Base-by-base conservation (phyloP, 1,140 invertebrate genomes). In the Stegodyphus mimosarum region DNA sequence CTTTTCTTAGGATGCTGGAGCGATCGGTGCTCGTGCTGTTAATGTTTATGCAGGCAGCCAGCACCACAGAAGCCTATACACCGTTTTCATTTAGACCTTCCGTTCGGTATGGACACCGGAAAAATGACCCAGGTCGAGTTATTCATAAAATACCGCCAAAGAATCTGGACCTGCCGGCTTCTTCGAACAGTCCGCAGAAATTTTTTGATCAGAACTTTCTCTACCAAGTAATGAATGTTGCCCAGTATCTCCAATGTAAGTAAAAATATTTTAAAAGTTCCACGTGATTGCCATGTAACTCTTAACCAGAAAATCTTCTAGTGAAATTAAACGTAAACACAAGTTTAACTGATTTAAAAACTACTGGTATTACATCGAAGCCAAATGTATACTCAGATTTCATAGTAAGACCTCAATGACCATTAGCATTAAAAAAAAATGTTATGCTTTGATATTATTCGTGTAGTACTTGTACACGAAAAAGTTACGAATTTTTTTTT, bases 181-280 rank as follows among this genome's bases (percentile, higher is more conserved):
- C 72, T 4, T 13, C 67, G 10, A 76, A 69, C 13, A 70, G 50
- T 71, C 83, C 83, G 11, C 83, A 75, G 48, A 84, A 84, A 51
- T 84, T 84, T 60, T 51, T 84, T 7, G 83, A 84, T 13, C 72
- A 75, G 49, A 67, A 77, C 51, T 84, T 84, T 50, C 52, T 84
- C 18, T 84, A 84, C 17, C 75, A 76, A 51, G 13, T 84, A 49
- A 69, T 84, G 52, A 84, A 84, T 52, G 73, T 84, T 1, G 83
- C 83, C 9, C 83, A 84, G 48, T 84, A 84, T 50, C 63, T 84
- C 49, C 83, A 84, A 76, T 84, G 83, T 84, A 70, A 84, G 83
- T 84, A 1, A 5, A 11, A 11, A 60, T 15, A 60, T 2, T 60
- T 60, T 60, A 2, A 11, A 5, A 11, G 9, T 11, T 11, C 5